Evolutionary conservation across 2,113 vertebrate species (phyloP).

Genomic region (Burhinus bistriatus): DNA sequence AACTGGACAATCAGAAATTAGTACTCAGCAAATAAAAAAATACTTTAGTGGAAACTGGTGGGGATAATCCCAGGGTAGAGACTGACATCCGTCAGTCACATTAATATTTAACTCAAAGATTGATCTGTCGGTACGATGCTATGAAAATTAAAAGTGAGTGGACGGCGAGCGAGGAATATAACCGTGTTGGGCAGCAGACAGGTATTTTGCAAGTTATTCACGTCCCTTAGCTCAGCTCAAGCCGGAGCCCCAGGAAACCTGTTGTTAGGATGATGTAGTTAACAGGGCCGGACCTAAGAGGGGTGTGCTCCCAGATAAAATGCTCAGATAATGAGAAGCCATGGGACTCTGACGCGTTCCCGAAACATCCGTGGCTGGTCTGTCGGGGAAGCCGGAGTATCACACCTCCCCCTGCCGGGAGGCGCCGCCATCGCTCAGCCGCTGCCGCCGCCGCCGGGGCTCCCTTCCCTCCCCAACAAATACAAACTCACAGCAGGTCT

Average conservation of each 20-base stretch:
- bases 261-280: neutral
- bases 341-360: neutral
- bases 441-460: too few species aligned
- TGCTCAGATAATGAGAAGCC: neutral
- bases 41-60: neutral
- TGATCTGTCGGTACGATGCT: too few species aligned
- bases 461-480: neutral
- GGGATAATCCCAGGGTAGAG: neutral
- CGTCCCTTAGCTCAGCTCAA: neutral
- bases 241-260: neutral
- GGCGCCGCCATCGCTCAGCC: neutral
- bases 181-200: neutral
- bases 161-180: neutral
- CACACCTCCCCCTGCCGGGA: slow-evolving; percentile 36
- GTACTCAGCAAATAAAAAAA: neutral
- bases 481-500: fast-evolving
- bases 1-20: neutral
- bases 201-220: neutral
- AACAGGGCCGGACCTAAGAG: neutral
- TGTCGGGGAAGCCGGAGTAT: neutral
- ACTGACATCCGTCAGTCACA: neutral
- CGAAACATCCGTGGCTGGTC: neutral
- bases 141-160: neutral
- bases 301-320: neutral
- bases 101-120: neutral